Evolutionary conservation across 1,140 invertebrate species (phyloP), one percentile per base, ranked within the genome.

Genomic region (Microplitis demolitor): DNA sequence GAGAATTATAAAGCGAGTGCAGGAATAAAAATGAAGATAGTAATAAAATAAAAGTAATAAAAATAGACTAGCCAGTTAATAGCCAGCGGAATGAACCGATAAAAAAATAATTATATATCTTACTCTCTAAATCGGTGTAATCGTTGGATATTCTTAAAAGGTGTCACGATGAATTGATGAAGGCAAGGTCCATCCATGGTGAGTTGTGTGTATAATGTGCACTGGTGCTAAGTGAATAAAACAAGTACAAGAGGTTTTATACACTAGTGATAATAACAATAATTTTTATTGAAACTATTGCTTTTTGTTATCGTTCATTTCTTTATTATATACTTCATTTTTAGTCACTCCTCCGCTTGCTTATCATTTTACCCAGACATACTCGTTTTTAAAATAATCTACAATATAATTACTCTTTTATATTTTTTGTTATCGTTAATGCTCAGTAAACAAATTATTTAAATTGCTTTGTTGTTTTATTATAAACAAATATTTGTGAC

Each of bases 91-190:
- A 51, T 35, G 34, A 63, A 34, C 54, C 66, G 5, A 71, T 60
- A 53, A 62, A 71, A 66, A 69, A 72, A 56, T 53, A 51, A 73
- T 45, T 9, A 45, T 3, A 45, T 73, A 74, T 76, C 85, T 87
- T 84, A 87, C 86, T 85, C 78, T 82, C 82, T 86, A 54, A 87
- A 81, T 71, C 83, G 83, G 69, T 82, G 83, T 64, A 85, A 75
- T 77, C 79, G 80, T 33, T 86, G 74, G 51, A 84, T 60, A 76
- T 84, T 86, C 78, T 85, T 85, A 78, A 87, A 78, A 45, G 83
- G 78, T 50, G 81, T 76, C 54, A 80, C 77, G 73, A 84, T 72
- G 39, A 85, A 79, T 69, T 84, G 81, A 76, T 79, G 81, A 53
- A 82, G 75, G 54, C 77, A 82, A 71, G 81, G 78, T 77, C 78